Conservation (phyloP, 2,888 invertebrate genomes). For the Trissoscelio sp. region DNA sequence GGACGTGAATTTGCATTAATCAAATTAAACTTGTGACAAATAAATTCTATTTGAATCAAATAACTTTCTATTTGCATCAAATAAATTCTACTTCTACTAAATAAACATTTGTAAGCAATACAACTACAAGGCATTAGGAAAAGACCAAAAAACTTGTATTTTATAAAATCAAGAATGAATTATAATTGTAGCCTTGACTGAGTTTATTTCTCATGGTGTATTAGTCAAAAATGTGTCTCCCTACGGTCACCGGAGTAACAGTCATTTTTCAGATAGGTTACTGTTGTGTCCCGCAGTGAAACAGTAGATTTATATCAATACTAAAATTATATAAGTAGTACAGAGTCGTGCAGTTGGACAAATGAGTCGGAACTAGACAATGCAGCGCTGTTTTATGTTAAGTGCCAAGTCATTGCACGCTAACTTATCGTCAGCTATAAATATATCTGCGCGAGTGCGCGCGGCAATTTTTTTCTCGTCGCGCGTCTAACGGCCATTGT, state of each 20-base stretch:
- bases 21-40: too few relatives aligned
- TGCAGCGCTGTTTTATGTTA: conserved; percentile 56
- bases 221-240: conserved; percentile 21
- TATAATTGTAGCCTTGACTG: too few relatives aligned
- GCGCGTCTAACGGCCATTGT: conserved; percentile 57
- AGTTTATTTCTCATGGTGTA: conserved; percentile 22
- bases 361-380: conserved; percentile 62
- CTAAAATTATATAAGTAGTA: conserved; percentile 64
- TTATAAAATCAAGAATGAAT: too few relatives aligned
- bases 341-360: conserved; percentile 57
- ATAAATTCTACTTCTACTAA: too few relatives aligned
- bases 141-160: too few relatives aligned
- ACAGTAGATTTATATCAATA: conserved; percentile 64
- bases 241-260: conserved; percentile 17
- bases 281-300: conserved; percentile 56
- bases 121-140: too few relatives aligned
- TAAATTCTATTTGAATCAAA: too few relatives aligned
- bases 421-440: conserved; percentile 64
- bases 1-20: too few relatives aligned
- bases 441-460: conserved; percentile 52
- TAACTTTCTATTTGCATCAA: too few relatives aligned
- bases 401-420: conserved; percentile 63
- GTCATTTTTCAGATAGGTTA: conserved; percentile 47
- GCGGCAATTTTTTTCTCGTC: conserved; percentile 37
- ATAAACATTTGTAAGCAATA: too few relatives aligned